These are phyloP conservation scores for Himalopsyche japonica DNA, from an alignment of 2,888 invertebrate species.

Conservation along the genomic window DNA sequence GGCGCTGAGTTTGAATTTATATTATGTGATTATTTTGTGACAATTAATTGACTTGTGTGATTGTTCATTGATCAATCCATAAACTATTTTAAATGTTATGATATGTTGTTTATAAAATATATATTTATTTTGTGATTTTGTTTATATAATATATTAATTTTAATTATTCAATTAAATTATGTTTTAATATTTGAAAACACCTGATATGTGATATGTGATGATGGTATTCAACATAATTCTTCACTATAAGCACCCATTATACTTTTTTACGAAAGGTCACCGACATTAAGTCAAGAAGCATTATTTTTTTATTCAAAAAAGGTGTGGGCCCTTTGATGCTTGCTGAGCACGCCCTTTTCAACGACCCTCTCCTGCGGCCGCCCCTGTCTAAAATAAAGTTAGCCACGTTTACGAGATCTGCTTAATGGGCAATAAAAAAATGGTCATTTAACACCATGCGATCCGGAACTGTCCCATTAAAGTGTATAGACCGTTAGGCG, in stretches of 20 bases:
- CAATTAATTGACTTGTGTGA: too few species aligned
- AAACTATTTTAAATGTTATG: too few species aligned
- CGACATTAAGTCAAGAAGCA: neutral
- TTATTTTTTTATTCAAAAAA: neutral
- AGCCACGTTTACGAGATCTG: neutral
- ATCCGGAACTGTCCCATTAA: neutral
- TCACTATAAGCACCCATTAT: neutral
- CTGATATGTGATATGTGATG: too few species aligned
- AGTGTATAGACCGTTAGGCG: neutral
- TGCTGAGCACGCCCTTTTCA: neutral
- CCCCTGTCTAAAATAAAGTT: neutral
- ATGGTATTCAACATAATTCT: too few species aligned
- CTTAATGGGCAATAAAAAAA: neutral
- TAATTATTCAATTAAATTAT: too few species aligned
- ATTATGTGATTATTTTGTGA: too few species aligned
- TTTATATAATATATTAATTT: too few species aligned
- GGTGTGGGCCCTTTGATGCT: neutral
- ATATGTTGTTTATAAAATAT: too few species aligned
- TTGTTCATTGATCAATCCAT: too few species aligned
- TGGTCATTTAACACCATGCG: neutral
- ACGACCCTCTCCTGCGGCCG: neutral
- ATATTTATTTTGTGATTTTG: too few species aligned
- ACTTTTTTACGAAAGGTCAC: neutral
- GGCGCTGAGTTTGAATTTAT: too few species aligned
- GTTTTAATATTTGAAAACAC: too few species aligned